phyloP scores from a whole-genome alignment of 2,113 vertebrate species.

The Donacobius atricapilla region DNA sequence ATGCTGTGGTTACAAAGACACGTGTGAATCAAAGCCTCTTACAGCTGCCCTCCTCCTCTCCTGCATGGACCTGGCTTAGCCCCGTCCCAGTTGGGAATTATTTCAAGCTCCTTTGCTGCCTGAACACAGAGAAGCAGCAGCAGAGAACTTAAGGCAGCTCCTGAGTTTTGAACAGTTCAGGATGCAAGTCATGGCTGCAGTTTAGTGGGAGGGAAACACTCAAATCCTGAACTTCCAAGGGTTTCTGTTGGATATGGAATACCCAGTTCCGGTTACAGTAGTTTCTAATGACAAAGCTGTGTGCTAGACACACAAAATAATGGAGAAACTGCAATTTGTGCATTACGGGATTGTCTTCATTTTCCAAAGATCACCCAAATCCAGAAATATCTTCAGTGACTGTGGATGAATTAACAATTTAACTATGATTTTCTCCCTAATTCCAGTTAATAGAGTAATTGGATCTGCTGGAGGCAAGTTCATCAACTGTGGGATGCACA shows the following conservation, averaged over 20 bases:
- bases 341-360: background rate
- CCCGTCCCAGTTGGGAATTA: background rate
- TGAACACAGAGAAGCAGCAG: background rate
- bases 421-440: background rate
- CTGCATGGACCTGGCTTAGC: background rate
- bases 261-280: background rate
- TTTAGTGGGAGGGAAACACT: background rate
- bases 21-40: background rate
- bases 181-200: background rate
- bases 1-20: background rate
- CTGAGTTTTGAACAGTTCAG: background rate
- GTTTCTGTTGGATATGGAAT: background rate
- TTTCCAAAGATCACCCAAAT: background rate
- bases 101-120: background rate
- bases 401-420: background rate
- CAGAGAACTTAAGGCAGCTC: background rate
- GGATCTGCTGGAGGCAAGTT: background rate
- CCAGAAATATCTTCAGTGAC: background rate
- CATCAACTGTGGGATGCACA: background rate
- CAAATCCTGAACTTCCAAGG: background rate
- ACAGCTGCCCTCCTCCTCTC: background rate
- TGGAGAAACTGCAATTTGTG: background rate
- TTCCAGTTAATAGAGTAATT: background rate
- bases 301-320: rapidly evolving
- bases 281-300: background rate